These are phyloP conservation scores for Anorthoa munda DNA, from an alignment of 2,888 invertebrate genomes.

Conservation along the genomic window DNA sequence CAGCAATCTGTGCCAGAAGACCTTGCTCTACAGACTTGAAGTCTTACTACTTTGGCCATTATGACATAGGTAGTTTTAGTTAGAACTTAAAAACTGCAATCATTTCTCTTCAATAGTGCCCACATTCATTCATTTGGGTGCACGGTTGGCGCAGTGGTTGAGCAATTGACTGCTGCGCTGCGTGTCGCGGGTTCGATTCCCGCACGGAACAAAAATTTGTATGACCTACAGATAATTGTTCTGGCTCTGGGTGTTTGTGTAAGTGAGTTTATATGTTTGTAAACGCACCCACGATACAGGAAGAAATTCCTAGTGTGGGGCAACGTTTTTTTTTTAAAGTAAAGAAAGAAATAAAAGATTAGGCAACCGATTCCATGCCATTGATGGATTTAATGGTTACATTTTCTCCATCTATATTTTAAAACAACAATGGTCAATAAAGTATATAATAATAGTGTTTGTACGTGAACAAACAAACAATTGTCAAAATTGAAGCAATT, in stretches of 20 bases:
- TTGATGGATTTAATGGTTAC: neutral
- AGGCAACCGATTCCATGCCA: neutral
- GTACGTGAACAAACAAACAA: neutral
- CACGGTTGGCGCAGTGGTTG: too few relatives aligned
- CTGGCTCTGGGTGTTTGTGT: too few relatives aligned
- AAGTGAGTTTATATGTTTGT: too few relatives aligned
- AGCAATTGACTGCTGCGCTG: too few relatives aligned
- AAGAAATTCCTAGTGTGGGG: too few relatives aligned
- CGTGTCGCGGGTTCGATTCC: too few relatives aligned
- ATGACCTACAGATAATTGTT: too few relatives aligned
- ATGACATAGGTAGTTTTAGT: conserved; percentile 14
- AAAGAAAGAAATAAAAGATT: too few relatives aligned
- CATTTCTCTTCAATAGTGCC: neutral
- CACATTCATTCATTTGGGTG: too few relatives aligned
- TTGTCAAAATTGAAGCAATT: neutral
- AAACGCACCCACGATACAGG: too few relatives aligned
- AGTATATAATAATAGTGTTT: neutral
- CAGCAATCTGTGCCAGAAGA: neutral
- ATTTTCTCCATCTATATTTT: conserved; percentile 5
- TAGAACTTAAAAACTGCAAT: neutral
- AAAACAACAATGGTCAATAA: conserved; percentile 10
- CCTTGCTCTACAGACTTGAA: conserved; percentile 18
- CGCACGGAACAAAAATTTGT: too few relatives aligned
- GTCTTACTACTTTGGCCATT: conserved; percentile 26
- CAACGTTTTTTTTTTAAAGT: too few relatives aligned